Base-by-base conservation (phyloP, 2,797 vertebrate species). In the Poecilia velifera region DNA sequence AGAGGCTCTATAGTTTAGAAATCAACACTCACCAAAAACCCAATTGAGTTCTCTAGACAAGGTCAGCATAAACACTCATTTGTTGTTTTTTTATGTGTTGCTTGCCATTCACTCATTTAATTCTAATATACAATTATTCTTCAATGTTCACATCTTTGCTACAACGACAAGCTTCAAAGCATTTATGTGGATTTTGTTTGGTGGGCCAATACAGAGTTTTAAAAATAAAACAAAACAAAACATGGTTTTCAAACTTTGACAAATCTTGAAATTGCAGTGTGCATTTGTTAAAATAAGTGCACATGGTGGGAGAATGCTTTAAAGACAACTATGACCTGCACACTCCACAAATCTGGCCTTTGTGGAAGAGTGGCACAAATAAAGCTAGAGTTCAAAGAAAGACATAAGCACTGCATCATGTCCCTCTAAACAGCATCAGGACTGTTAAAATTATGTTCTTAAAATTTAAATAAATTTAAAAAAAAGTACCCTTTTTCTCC, bases 31-130 rank as follows among this genome's bases (percentile, higher is more conserved):
- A 25, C 18, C 18, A 51, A 53, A 62, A 62, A 34, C 14, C 2
- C 34, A 34, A 14, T 47, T 82, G 79, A 90, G 84, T 64, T 84
- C 74, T 77, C 70, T 47, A 82, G 79, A 81, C 73, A 83, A 80
- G 77, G 12, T 66, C 75, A 83, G 49, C 20, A 51, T 22, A 22
- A 22, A 51, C 0, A 8, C 0, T 8, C 6, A 22, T 22, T 51
- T 8, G 8, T 25, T 66, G 6, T 41, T 41, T 22, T 22, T 22
- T 41, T 41, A 12, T 10, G 22, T 68, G 20, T 39, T 39, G 76
- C 36, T 72, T 2, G 16, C 22, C 22, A 34, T 74, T 31, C 1
- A 31, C 76, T 82, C 66, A 83, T 73, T 82, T 57, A 77, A 57
- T 80, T 71, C 4, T 10, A 1, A 25, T 78, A 79, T 34, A 41